Evolutionary conservation across 2,113 vertebrate genomes (phyloP).

Genomic region (Mus pahari): DNA sequence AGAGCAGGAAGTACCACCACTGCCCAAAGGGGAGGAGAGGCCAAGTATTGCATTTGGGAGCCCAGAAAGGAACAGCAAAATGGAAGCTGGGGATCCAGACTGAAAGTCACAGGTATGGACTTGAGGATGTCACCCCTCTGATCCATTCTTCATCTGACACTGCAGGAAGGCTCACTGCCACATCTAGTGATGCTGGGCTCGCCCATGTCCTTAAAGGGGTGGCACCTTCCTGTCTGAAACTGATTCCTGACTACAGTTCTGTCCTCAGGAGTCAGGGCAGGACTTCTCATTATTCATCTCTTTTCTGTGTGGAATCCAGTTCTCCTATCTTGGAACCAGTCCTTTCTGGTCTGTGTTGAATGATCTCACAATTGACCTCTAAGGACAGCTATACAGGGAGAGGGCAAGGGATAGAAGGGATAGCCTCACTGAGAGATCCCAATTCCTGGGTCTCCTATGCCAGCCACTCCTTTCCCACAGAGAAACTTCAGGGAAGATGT

Average conservation of each 20-base stretch:
- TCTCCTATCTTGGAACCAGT: not conserved
- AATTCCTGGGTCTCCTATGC: not conserved
- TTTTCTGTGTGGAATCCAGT: not conserved
- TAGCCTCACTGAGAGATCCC: not conserved
- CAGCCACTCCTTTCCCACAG: not conserved
- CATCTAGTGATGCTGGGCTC: not conserved
- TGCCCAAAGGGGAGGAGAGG: not conserved
- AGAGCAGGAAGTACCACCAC: not conserved
- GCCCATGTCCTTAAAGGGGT: not conserved
- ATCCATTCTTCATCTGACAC: not conserved
- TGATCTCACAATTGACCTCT: not conserved
- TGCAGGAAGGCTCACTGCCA: not conserved
- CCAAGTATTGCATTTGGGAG: not conserved
- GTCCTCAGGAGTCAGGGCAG: not conserved
- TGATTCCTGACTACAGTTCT: not conserved
- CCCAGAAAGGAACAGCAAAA: not conserved
- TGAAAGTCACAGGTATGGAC: too few relatives aligned
- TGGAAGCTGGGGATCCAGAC: not conserved
- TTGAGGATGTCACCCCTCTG: not conserved
- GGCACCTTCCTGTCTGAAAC: too few relatives aligned
- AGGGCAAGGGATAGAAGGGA: not conserved
- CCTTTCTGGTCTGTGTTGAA: not conserved
- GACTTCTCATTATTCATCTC: not conserved
- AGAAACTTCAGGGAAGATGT: not conserved
- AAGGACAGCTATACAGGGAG: not conserved